Percentiles rank a stretch among this genome's conserved stretches.
phyloP scores from a whole-genome alignment of 2,888 invertebrate species.

The Brachylomia viminalis region DNA sequence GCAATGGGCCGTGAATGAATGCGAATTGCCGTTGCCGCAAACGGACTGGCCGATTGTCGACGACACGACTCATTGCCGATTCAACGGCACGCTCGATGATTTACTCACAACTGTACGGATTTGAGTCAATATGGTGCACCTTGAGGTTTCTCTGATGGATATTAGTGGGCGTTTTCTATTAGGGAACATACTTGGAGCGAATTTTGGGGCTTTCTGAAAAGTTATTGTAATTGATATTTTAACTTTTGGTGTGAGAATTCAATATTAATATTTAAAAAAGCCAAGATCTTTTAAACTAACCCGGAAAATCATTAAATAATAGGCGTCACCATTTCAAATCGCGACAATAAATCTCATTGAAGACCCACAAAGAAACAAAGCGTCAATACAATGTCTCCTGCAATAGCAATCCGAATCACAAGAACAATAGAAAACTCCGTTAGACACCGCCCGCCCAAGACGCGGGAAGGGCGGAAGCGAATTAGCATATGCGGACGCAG shows the following conservation, averaged over 20 bases:
- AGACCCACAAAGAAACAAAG: constrained; percentile 46
- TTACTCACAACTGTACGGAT: constrained; percentile 75
- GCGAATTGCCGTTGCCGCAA: constrained; percentile 84
- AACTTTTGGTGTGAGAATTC: neutral
- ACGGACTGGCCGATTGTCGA: constrained; percentile 85
- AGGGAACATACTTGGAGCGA: neutral
- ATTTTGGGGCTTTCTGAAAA: neutral
- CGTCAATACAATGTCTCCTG: constrained; percentile 43
- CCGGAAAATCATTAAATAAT: constrained; percentile 13
- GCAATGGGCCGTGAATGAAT: constrained; percentile 82
- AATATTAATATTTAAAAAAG: no score
- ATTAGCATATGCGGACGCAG: constrained; percentile 82
- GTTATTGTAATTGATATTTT: neutral
- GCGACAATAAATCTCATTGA: constrained; percentile 30
- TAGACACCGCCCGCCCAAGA: constrained; percentile 71
- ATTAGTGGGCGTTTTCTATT: constrained; percentile 3
- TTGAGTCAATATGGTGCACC: constrained; percentile 67
- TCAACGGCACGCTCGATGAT: constrained; percentile 80
- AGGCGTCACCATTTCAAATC: constrained; percentile 18
- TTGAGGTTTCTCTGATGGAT: constrained; percentile 30
- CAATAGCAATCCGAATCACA: constrained; percentile 52
- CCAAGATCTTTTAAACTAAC: neutral
- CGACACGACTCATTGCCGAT: constrained; percentile 85
- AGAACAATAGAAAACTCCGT: constrained; percentile 64
- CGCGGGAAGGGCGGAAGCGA: constrained; percentile 75